A percentile compares a stretch with the other conserved stretches of the same genome.
Evolutionary conservation across 2,797 vertebrate species (phyloP).

Genomic region (Lagorchestes hirsutus): DNA sequence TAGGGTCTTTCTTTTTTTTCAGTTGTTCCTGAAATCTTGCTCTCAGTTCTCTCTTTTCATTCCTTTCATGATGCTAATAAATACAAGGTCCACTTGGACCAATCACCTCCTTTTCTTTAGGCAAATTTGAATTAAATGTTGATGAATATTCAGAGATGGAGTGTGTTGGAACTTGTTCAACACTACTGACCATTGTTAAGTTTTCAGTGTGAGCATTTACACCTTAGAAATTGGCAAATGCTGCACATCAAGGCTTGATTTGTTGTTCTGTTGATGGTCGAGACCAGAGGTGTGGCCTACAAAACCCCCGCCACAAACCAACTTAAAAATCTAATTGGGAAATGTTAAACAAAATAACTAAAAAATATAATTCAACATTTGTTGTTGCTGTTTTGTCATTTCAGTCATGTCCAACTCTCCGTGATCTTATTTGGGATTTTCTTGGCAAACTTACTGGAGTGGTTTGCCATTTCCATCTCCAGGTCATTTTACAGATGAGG

Average conservation of each 20-base stretch:
- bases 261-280: background rate
- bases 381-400: background rate
- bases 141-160: background rate
- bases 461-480: background rate
- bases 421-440: background rate
- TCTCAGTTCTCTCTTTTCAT: background rate
- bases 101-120: background rate
- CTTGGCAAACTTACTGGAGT: background rate
- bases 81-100: background rate
- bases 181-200: background rate
- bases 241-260: background rate
- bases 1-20: conserved; percentile 47
- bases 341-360: background rate
- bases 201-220: background rate
- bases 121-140: background rate
- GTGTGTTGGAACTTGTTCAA: background rate
- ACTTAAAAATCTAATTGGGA: background rate
- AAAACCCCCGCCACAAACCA: background rate
- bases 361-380: background rate
- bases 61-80: background rate
- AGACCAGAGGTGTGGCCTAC: background rate
- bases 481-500: background rate
- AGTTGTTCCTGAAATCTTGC: conserved; percentile 39
- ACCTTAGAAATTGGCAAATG: background rate
- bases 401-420: background rate